Conservation (phyloP, 1,140 invertebrate species). For the Doryteuthis pealeii region DNA sequence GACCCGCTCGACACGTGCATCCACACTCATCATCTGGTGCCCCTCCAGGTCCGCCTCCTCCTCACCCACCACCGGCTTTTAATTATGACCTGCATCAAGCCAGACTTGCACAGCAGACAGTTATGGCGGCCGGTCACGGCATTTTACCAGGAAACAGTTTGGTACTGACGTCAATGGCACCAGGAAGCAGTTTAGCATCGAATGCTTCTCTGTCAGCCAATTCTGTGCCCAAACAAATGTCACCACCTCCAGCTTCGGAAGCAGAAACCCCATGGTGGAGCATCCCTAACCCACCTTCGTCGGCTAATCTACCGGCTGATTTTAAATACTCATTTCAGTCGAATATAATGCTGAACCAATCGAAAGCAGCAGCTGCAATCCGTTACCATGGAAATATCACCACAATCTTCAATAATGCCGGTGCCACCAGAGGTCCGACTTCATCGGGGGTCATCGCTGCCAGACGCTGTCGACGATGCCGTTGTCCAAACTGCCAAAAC, state of each 20-base stretch:
- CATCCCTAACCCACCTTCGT: conserved; percentile 22
- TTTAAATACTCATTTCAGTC: conserved; percentile 8
- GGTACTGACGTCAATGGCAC: neutral
- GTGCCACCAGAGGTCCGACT: conserved; percentile 16
- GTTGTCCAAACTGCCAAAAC: conserved; percentile 58
- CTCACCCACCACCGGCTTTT: conserved; percentile 23
- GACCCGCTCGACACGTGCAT: conserved; percentile 14
- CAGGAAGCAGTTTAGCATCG: neutral
- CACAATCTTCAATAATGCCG: conserved; percentile 21
- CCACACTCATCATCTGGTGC: conserved; percentile 11
- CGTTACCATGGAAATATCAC: neutral
- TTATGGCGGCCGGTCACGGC: conserved; percentile 34
- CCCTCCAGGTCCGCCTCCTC: neutral
- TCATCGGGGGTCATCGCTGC: conserved; percentile 12
- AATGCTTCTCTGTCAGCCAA: neutral
- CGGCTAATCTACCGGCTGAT: conserved; percentile 4
- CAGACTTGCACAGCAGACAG: conserved; percentile 38
- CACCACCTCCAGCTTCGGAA: conserved; percentile 39
- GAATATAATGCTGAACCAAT: conserved; percentile 8
- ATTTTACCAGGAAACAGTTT: conserved; percentile 20
- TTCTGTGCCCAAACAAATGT: conserved; percentile 34
- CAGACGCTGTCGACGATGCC: conserved; percentile 50
- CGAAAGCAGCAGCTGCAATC: neutral
- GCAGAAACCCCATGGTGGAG: conserved; percentile 48
- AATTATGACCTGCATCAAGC: conserved; percentile 42